These are phyloP conservation scores for Nycteola revayana DNA, from an alignment of 2,888 invertebrate genomes.

Conservation along the genomic window DNA sequence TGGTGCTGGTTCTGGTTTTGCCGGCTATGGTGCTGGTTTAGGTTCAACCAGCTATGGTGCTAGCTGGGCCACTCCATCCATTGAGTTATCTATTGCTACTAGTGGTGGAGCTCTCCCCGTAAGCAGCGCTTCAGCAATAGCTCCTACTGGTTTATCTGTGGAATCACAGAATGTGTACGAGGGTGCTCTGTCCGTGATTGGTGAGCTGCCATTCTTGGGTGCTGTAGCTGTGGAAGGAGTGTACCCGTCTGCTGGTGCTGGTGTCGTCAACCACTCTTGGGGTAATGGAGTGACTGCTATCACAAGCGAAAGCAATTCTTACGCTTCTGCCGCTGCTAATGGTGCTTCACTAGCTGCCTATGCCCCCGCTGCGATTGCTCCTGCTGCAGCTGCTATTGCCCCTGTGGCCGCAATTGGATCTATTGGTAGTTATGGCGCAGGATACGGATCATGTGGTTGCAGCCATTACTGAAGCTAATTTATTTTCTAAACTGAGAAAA, in stretches of 20 bases:
- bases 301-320: neutral
- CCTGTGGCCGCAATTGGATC: no score
- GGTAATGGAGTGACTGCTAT: slow-evolving; percentile 26
- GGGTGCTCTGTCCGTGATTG: slow-evolving; percentile 31
- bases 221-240: slow-evolving; percentile 37
- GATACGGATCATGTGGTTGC: no score
- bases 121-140: slow-evolving; percentile 31
- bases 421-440: no score
- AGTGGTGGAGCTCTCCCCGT: slow-evolving; percentile 35
- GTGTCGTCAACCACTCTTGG: slow-evolving; percentile 35
- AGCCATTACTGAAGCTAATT: no score
- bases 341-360: neutral
- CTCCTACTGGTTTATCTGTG: slow-evolving; percentile 37
- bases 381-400: neutral
- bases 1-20: no score
- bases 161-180: slow-evolving; percentile 41
- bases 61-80: no score
- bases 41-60: no score
- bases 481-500: no score
- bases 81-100: slow-evolving; percentile 10
- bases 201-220: slow-evolving; percentile 42
- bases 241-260: slow-evolving; percentile 34
- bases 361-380: neutral
- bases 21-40: no score
- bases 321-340: neutral